Base-by-base conservation (phyloP, 2,797 vertebrate genomes). In the Odontamblyopus rebecca region DNA sequence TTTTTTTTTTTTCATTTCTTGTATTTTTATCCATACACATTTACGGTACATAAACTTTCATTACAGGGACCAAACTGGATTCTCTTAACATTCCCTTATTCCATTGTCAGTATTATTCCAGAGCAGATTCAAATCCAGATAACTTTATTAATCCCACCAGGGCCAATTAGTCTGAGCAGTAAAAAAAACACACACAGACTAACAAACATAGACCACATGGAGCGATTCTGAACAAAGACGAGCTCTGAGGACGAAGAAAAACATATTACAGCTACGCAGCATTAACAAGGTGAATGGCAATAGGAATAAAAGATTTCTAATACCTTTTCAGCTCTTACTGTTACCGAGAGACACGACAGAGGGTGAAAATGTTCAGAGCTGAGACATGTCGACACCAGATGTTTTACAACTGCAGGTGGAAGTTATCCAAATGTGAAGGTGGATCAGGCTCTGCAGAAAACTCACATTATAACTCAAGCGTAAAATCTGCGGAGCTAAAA, bases 361-460 rank as follows among this genome's bases (percentile, higher is more conserved):
- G 74, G 82, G 81, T 72, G 75, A 83, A 18, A 78, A 72, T 77
- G 74, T 68, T 69, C n/a, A 73, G 1, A 8, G 35, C 0, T 9
- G 35, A 54, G 89, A 90, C 89, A 91, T 86, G 86, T 89, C 89
- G 74, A 87, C 89, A 82, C 64, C 85, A 81, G 73, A 84, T 87
- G 86, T 80, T 75, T 29, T 66, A 61, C 61, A 18, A 61, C 72
- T 61, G 27, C 72, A 75, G 65, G 77, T 69, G 72, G 79, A 75
- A 54, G 53, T 74, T 73, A 79, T 85, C 83, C 84, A 85, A 88
- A 89, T 87, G 86, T 90, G 88, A 88, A 90, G 74, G 68, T 82
- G 83, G 84, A 81, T 78, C 84, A 82, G 82, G 79, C 74, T 82
- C 81, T 71, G 79, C 61, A 83, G 9, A 15, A 38, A 50, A 44